Conservation (phyloP, 2,888 invertebrate genomes). For the Epirrita christyi region DNA sequence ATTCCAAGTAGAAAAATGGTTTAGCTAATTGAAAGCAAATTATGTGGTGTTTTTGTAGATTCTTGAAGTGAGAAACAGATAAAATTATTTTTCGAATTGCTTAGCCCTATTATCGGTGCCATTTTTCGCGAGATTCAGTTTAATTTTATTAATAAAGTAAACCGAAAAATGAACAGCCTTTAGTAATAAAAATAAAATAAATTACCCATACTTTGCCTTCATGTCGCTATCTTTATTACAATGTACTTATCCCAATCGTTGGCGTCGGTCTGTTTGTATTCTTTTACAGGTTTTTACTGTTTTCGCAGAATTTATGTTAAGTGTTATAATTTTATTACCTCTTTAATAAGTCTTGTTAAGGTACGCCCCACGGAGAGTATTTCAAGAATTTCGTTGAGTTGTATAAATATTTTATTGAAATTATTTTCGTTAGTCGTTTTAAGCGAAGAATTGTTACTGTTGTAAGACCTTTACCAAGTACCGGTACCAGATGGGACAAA, state of each 20-base stretch:
- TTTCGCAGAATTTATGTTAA: slow-evolving; percentile 25
- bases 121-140: not conserved
- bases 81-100: too few species aligned
- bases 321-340: slow-evolving; percentile 27
- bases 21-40: too few species aligned
- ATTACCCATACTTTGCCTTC: slow-evolving; percentile 6
- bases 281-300: slow-evolving; percentile 21
- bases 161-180: too few species aligned
- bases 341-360: slow-evolving; percentile 15
- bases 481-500: too few species aligned
- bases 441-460: too few species aligned
- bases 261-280: slow-evolving; percentile 32
- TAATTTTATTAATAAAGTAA: too few species aligned
- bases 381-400: slow-evolving; percentile 1
- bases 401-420: not conserved
- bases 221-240: slow-evolving; percentile 24
- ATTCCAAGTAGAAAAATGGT: too few species aligned
- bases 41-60: too few species aligned
- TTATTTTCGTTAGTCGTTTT: too few species aligned
- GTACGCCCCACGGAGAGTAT: slow-evolving; percentile 11
- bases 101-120: not conserved
- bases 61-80: too few species aligned
- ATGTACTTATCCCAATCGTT: slow-evolving; percentile 27
- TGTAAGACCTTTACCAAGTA: too few species aligned
- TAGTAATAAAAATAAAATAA: not conserved